Conservation (phyloP, 2,113 vertebrate species). For the Burhinus bistriatus region DNA sequence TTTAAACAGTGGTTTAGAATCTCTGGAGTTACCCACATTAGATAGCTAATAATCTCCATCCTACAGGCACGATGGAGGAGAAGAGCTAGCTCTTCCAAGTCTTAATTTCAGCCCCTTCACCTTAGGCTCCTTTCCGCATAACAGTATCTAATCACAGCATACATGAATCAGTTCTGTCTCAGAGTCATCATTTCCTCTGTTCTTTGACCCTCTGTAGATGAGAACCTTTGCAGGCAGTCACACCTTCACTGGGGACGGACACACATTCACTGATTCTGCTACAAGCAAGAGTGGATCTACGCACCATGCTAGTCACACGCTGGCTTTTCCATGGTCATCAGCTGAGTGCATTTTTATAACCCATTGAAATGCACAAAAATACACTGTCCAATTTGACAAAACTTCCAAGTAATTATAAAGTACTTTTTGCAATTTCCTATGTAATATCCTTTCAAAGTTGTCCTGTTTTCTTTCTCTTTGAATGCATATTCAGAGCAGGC, state of each 20-base stretch:
- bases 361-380: slow-evolving; percentile 20
- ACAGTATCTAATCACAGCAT: not conserved
- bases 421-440: slow-evolving; percentile 44
- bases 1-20: not conserved
- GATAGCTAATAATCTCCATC: not conserved
- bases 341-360: not conserved
- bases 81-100: not conserved
- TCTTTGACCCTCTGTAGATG: slow-evolving; percentile 14
- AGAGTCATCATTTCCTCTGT: not conserved
- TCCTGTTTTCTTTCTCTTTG: slow-evolving; percentile 30
- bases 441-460: slow-evolving; percentile 53
- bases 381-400: slow-evolving; percentile 2
- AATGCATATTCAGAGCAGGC: slow-evolving; percentile 42
- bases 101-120: not conserved
- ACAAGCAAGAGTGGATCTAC: not conserved
- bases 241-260: not conserved
- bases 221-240: not conserved
- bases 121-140: not conserved
- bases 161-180: not conserved
- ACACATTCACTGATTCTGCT: not conserved
- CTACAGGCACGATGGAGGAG: rapidly evolving
- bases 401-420: slow-evolving; percentile 46
- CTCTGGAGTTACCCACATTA: not conserved
- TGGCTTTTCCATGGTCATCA: not conserved
- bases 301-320: not conserved